Base-by-base conservation (phyloP, 1,140 invertebrate species). In the Trypoxylus dichotomus region DNA sequence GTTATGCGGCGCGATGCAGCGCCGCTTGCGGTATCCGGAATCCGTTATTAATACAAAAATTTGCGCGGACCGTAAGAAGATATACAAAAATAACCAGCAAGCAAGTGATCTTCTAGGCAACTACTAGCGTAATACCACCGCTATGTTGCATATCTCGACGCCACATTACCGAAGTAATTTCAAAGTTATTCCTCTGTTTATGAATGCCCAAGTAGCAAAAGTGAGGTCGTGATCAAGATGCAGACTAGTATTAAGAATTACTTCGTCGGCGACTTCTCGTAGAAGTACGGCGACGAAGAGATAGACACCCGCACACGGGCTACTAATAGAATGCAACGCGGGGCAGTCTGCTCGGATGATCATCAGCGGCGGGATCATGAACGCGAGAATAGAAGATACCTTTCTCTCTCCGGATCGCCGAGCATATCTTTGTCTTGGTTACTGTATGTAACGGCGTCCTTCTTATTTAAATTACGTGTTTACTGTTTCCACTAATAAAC, bases 151-250 rank as follows among this genome's bases (percentile, higher is more conserved):
- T 68, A 68, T 68, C 27, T 27, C 21, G 60, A 24, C 60, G 24
- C 21, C 24, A 68, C 24, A 68, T 68, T 68, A 68, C 24, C 8
- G 27, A 29, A 68, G 60, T 68, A 68, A 68, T 68, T 68, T 68
- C 60, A 27, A 68, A 68, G 24, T 68, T 68, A 68, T 68, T 68
- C 24, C 60, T 29, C 1, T 68, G 60, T 29, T 68, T 68, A 68
- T 68, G 60, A 68, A 68, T 68, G 60, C 24, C 27, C 60, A 68
- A 68, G 60, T 68, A 68, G 60, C 60, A 68, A 15, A 68, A 68
- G 60, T 68, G 21, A 27, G 60, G 60, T 68, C 60, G 60, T 68
- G 60, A 68, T 68, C 60, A 68, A 25, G 19, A 68, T 68, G 13
- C 7, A 68, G 21, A 68, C 60, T 68, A 29, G 60, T 24, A 68